phyloP scores from a whole-genome alignment of 2,113 vertebrate genomes.

The Zosterops japonicus region DNA sequence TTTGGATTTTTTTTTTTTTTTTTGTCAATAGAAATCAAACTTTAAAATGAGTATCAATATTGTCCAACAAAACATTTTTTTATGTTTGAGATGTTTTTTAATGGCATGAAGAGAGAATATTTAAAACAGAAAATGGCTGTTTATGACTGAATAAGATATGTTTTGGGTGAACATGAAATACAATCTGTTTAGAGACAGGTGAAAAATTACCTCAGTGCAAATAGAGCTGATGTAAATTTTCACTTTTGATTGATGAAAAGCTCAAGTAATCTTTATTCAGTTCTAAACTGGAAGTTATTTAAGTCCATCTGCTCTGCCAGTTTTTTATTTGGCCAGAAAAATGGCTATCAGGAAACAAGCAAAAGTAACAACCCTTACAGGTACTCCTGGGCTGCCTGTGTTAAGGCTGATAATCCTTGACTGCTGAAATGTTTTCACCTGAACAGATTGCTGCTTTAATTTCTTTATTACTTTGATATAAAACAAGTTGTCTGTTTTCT shows the following conservation, averaged over 20 bases:
- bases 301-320: neutral
- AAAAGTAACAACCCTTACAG: neutral
- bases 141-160: neutral
- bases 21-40: neutral
- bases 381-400: neutral
- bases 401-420: neutral
- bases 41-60: neutral
- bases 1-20: neutral
- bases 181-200: neutral
- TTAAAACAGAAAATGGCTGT: neutral
- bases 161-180: neutral
- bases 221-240: neutral
- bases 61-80: neutral
- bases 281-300: neutral
- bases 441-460: neutral
- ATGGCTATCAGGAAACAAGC: neutral
- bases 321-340: slow-evolving; percentile 1
- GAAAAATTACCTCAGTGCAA: neutral
- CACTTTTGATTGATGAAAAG: slow-evolving; percentile 24
- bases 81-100: neutral
- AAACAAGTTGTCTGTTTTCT: neutral
- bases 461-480: neutral
- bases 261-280: neutral
- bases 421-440: neutral
- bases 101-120: neutral